Evolutionary conservation across 2,888 invertebrate genomes (phyloP), one percentile per base, ranked within the genome.

Genomic region (Caenorhabditis plicata): DNA sequence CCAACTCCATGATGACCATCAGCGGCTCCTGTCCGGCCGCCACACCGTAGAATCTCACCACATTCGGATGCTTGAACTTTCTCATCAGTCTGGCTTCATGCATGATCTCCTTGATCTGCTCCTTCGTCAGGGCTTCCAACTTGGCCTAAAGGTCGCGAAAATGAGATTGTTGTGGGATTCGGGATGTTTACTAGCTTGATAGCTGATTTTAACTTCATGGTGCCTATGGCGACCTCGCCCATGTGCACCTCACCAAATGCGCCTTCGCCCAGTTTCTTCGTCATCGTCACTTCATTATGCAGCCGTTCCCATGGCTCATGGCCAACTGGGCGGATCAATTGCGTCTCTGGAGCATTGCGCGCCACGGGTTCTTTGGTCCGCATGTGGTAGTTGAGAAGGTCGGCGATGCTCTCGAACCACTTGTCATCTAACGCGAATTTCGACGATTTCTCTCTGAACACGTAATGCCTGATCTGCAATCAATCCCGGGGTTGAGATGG

Each of bases 231-330:
- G 20, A 58, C 38, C 39, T 58, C 58, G 39, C 60, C 60, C 11
- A 49, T n/a, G n/a, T 60, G 60, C 19, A 74, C 75, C 40, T 75
- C 74, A 31, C 75, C 75, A 44, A 74, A 75, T 7, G 74, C 74
- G 20, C 75, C 71, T 46, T 73, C 74, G 4, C 75, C 75, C 19
- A 74, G 48, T 52, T 73, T 73, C 50, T 63, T 74, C 25, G 60
- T 57, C 8, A 62, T 40, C n/a, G 47, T 52, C 53, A 75, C 66
- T 35, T 74, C 67, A 3, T 63, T 62, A 40, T 74, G 75, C 5
- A 45, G 39, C 15, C 65, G 62, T 39, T 74, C 75, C 73, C 74
- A 75, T 5, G 39, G 33, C 45, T 70, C 70, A 2, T 68, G 52
- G 2, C 40, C 44, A 22, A 73, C 52, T 11, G 71, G 64, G 20